Evolutionary conservation across 2,797 vertebrate genomes (phyloP), one percentile per base, ranked within the genome.

Genomic region (Takifugu ocellatus): DNA sequence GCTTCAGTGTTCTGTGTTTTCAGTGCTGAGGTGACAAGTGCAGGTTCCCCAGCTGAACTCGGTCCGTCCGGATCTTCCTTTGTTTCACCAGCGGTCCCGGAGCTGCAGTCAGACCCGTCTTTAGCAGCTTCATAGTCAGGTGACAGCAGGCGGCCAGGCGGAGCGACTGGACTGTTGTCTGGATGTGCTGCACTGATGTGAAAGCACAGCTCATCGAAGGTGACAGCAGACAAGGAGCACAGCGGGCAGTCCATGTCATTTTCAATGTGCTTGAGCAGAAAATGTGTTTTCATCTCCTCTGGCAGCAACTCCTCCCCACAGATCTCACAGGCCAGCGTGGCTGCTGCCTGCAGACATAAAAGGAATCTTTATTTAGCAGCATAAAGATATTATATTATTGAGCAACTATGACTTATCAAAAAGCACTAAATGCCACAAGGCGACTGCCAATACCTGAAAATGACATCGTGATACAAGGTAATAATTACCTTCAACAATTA

Each of bases 291-390:
- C 91, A 94, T 88, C 49, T 93, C 94, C 16, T 92, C 92, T 55
- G 90, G 84, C 25, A 81, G 15, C 1, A 92, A 62, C 50, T 90
- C 89, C 75, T 94, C 89, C 11, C 91, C 89, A 68, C 94, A 94
- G 65, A 94, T 91, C 31, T 92, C 91, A 88, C 94, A 95, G 11
- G 88, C 89, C 39, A 92, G 73, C 93, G 94, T 94, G 70, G 5
- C 63, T 60, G 26, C 27, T 25, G 52, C 53, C 67, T 74, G 25
- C 11, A 21, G 31, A 63, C 42, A 43, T 1, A 16, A 16, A 43
- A 12, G 10, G 11, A 12, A 42, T 15, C 12, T 42, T 14, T 2
- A 42, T 42, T 42, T 29, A 6, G 27, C 27, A 29, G 5, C 8
- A 29, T 29, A 6, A 27, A 27, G 6, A 27, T 29, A 29, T 21